These are phyloP conservation scores for Philhelius pedissequus DNA, from an alignment of 2,888 invertebrate species.

Conservation along the genomic window DNA sequence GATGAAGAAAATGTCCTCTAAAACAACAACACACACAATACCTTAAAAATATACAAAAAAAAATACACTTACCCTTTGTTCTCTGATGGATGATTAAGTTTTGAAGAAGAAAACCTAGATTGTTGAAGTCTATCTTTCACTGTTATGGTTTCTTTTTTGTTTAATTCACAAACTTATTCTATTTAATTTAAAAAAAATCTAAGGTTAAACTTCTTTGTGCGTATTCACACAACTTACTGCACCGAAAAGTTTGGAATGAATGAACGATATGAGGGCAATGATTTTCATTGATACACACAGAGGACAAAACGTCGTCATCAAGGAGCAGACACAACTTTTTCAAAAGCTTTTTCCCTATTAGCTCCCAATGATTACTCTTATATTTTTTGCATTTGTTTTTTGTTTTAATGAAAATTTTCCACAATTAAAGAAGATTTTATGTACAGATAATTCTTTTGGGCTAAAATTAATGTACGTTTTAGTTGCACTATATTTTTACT, in stretches of 20 bases:
- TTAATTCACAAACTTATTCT: conserved; percentile 31
- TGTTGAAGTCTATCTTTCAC: background rate
- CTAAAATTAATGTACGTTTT: conserved; percentile 37
- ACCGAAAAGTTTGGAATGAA: conserved; percentile 52
- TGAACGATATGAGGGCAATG: conserved; percentile 43
- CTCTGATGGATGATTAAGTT: conserved; percentile 22
- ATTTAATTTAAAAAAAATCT: background rate
- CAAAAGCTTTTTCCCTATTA: conserved; percentile 35
- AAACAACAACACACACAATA: background rate
- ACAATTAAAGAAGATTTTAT: conserved; percentile 6
- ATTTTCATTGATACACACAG: conserved; percentile 63
- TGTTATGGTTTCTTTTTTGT: background rate
- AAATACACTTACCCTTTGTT: conserved; percentile 63
- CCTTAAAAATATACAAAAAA: background rate
- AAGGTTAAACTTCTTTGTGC: background rate
- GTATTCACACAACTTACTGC: conserved; percentile 43
- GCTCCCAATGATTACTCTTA: background rate
- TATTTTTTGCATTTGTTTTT: background rate
- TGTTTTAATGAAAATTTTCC: background rate
- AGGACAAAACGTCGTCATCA: background rate
- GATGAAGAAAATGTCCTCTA: background rate
- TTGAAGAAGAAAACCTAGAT: background rate
- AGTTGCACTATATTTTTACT: background rate
- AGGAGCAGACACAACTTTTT: background rate
- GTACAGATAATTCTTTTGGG: background rate